Base-by-base conservation (phyloP, 2,113 vertebrate genomes). In the Sorex fumeus region DNA sequence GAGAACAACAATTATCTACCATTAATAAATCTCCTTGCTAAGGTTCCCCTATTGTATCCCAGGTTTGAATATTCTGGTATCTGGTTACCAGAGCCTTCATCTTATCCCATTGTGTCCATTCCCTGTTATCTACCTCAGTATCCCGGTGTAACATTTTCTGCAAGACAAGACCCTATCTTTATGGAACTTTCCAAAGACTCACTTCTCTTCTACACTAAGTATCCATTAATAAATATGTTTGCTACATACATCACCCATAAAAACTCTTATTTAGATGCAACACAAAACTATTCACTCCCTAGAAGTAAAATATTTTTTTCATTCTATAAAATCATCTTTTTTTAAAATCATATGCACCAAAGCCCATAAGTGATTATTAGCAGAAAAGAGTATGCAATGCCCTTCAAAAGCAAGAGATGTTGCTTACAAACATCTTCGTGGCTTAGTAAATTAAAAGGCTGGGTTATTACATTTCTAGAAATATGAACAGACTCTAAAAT, bases 311-410 rank as follows among this genome's bases (percentile, higher is more conserved):
- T 71, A 23, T 18, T 32, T 66, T 0, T 69, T 47, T 66, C 18
- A 70, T 66, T 84, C 64, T 66, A 70, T 91, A 87, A 40, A 50
- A 45, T 15, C 50, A 71, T 34, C 45, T 45, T 84, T 81, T 92
- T 67, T 45, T 88, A 32, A 28, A 90, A 91, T 36, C 1, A 40
- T 13, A 0, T 30, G 8, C 23, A 78, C 1, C 69, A 53, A 76
- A 80, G 34, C 74, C 32, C 28, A 75, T 25, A 91, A 75, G 45
- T 28, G 12, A 64, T 60, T 53, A 50, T 10, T 30, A 77, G 45
- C 60, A 79, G 72, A 93, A 92, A 69, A 66, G 32, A 13, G 16
- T 6, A 47, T 5, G 0, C 43, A 25, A 53, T 32, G 71, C 69
- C 6, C 30, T 88, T 90, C 60, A 45, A 87, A 83, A 78, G 27